Evolutionary conservation across 2,888 invertebrate species (phyloP).

Genomic region (Hirtodrosophila alboralis): DNA sequence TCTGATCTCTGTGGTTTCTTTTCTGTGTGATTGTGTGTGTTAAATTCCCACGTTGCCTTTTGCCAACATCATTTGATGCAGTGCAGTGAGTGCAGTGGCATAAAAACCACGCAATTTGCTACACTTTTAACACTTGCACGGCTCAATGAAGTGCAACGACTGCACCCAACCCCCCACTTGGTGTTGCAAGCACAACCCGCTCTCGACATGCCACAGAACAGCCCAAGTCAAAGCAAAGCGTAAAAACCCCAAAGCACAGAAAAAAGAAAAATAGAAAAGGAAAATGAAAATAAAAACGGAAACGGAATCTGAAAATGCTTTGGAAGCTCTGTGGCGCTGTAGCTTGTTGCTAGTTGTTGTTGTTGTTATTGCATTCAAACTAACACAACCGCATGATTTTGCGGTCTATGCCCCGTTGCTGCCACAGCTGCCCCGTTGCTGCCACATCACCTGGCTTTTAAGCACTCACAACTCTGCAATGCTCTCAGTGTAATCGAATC

Average conservation of each 20-base stretch:
- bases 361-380: slow-evolving; percentile 52
- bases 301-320: slow-evolving; percentile 63
- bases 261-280: not conserved
- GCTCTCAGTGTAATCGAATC: slow-evolving; percentile 52
- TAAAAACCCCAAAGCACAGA: slow-evolving; percentile 41
- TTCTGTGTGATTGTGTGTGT: not conserved
- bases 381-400: slow-evolving; percentile 67
- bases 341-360: slow-evolving; percentile 30
- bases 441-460: slow-evolving; percentile 19
- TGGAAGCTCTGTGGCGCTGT: slow-evolving; percentile 16
- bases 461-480: slow-evolving; percentile 16
- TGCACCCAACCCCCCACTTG: slow-evolving; percentile 26
- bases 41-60: slow-evolving; percentile 38
- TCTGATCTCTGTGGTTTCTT: slow-evolving; percentile 6
- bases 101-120: slow-evolving; percentile 74
- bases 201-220: slow-evolving; percentile 25
- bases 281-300: slow-evolving; percentile 35
- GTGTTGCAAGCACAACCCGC: slow-evolving; percentile 20
- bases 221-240: slow-evolving; percentile 51
- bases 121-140: slow-evolving; percentile 77
- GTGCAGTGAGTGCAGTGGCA: slow-evolving; percentile 42
- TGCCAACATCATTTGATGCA: slow-evolving; percentile 32
- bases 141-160: slow-evolving; percentile 75
- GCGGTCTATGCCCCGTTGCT: slow-evolving; percentile 45
- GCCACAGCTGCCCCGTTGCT: not conserved